Conservation (phyloP, 2,888 invertebrate genomes). For the Cephalotes varians region DNA sequence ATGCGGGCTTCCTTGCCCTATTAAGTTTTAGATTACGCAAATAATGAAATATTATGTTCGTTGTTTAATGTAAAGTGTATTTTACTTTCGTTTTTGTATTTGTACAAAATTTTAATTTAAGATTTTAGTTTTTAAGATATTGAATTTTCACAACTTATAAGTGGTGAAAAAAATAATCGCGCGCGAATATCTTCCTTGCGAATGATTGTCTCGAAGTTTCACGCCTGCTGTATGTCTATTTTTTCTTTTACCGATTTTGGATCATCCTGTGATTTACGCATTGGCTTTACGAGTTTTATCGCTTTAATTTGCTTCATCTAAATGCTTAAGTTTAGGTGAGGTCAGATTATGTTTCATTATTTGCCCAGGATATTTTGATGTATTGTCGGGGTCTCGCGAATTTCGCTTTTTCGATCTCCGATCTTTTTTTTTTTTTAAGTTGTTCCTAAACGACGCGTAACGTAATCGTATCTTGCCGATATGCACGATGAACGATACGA, state of each 20-base stretch:
- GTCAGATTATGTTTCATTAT: conserved; percentile 80
- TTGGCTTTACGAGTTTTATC: conserved; percentile 48
- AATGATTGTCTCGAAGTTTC: conserved; percentile 19
- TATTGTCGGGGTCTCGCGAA: conserved; percentile 77
- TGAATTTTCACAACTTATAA: neutral
- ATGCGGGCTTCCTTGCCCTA: neutral
- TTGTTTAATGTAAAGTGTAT: conserved; percentile 9
- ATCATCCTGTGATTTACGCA: neutral
- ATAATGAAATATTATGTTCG: conserved; percentile 1
- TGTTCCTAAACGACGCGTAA: conserved; percentile 74
- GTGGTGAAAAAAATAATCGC: neutral
- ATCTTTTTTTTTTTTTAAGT: conserved; percentile 76
- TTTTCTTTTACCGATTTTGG: conserved; percentile 19
- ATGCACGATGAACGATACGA: conserved; percentile 65
- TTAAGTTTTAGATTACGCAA: neutral
- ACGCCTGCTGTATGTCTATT: neutral
- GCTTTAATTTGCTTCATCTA: conserved; percentile 84
- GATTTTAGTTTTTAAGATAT: conserved; percentile 1
- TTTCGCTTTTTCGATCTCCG: conserved; percentile 63
- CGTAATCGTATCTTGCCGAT: conserved; percentile 82
- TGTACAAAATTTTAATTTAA: conserved; percentile 42
- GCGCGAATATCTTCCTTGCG: neutral
- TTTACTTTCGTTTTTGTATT: conserved; percentile 5
- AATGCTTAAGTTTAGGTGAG: conserved; percentile 85
- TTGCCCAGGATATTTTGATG: conserved; percentile 64